phyloP scores from a whole-genome alignment of 2,888 invertebrate species.

The Stenodema calcarata region DNA sequence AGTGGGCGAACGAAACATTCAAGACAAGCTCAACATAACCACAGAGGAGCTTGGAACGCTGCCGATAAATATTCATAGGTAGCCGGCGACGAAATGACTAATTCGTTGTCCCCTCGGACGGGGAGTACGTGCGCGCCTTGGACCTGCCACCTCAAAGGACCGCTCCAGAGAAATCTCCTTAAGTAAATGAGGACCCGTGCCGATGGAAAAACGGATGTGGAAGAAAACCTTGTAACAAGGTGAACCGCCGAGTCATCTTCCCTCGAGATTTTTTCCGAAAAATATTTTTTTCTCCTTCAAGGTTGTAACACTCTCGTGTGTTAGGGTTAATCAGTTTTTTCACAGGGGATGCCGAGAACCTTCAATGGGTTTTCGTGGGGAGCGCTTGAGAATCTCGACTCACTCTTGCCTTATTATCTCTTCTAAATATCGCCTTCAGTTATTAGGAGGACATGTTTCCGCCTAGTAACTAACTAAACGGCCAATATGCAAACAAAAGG shows the following conservation, averaged over 20 bases:
- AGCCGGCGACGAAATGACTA: neutral
- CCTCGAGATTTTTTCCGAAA: neutral
- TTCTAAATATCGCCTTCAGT: neutral
- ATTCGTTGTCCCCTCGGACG: neutral
- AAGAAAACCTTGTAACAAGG: constrained; percentile 40
- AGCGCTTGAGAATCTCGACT: neutral
- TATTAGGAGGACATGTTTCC: too few species aligned
- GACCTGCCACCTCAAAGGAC: neutral
- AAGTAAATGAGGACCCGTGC: constrained; percentile 43
- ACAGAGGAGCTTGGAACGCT: neutral
- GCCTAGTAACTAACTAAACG: too few species aligned
- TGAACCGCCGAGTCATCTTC: constrained; percentile 37
- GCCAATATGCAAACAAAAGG: too few species aligned
- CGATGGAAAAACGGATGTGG: constrained; percentile 35
- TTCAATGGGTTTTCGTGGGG: neutral
- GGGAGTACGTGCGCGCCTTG: constrained; percentile 2
- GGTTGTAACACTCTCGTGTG: neutral
- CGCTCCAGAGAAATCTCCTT: constrained; percentile 24
- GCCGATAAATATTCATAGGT: neutral
- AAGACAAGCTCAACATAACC: neutral
- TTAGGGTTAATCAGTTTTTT: neutral
- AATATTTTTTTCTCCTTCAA: neutral
- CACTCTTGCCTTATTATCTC: neutral
- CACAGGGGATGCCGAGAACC: neutral
- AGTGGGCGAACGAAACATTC: neutral